phyloP scores from a whole-genome alignment of 2,797 vertebrate species.

The Urophycis tenuis region DNA sequence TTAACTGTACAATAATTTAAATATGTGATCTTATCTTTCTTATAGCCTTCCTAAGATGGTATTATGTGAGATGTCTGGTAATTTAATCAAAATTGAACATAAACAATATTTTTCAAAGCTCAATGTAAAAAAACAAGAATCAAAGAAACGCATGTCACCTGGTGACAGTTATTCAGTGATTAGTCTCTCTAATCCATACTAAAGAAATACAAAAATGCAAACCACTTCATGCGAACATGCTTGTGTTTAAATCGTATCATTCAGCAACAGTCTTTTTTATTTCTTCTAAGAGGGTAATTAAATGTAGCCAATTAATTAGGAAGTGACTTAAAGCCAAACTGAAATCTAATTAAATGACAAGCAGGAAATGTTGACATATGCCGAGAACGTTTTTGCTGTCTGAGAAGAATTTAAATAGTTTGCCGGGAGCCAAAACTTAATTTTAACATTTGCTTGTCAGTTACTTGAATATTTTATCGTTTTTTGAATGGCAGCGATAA shows the following conservation, averaged over 20 bases:
- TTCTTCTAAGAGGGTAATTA: not conserved
- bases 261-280: not conserved
- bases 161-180: constrained; percentile 63
- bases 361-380: constrained; percentile 10
- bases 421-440: not conserved
- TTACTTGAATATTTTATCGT: not conserved
- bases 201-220: constrained; percentile 53
- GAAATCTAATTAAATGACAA: constrained; percentile 15
- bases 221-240: constrained; percentile 63
- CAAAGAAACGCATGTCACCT: constrained; percentile 62
- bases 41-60: not conserved
- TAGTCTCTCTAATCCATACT: constrained; percentile 63
- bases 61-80: not conserved
- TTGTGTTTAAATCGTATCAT: constrained; percentile 19
- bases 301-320: not conserved
- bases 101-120: not conserved
- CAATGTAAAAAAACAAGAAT: not conserved
- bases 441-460: not conserved
- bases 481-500: not conserved
- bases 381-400: not conserved
- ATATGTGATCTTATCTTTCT: not conserved
- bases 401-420: not conserved
- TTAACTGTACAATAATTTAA: not conserved
- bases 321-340: not conserved
- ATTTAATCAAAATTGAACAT: not conserved